A percentile compares a stretch with the other conserved stretches of the same genome.
These are phyloP conservation scores for Ditylenchus dipsaci DNA, from an alignment of 1,140 invertebrate genomes.

Conservation along the genomic window DNA sequence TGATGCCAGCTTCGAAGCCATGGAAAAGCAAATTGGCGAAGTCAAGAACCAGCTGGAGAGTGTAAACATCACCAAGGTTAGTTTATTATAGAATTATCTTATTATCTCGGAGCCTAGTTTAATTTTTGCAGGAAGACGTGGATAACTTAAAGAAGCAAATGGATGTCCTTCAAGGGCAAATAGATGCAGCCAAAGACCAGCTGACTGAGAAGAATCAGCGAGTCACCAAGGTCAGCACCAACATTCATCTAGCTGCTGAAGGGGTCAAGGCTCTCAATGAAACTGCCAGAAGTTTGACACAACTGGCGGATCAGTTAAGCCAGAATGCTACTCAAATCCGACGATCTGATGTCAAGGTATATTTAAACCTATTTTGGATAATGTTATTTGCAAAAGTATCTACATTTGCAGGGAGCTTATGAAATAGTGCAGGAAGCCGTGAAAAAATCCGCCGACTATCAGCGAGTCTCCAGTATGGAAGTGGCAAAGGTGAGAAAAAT, in stretches of 20 bases:
- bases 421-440: conserved; percentile 50
- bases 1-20: conserved; percentile 49
- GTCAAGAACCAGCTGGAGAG: conserved; percentile 41
- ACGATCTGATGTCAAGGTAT: conserved; percentile 48
- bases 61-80: conserved; percentile 54
- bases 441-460: conserved; percentile 35
- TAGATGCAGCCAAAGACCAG: conserved; percentile 28
- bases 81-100: conserved; percentile 23
- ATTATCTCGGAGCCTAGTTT: conserved; percentile 9
- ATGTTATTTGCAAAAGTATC: too few relatives aligned
- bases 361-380: conserved; percentile 1
- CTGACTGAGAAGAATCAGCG: conserved; percentile 37
- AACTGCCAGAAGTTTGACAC: conserved; percentile 25
- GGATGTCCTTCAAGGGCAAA: conserved; percentile 33
- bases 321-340: conserved; percentile 48
- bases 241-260: conserved; percentile 45
- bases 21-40: conserved; percentile 47
- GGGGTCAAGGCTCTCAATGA: conserved; percentile 41
- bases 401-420: conserved; percentile 47
- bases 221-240: conserved; percentile 43
- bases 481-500: conserved; percentile 8
- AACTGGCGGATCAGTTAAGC: conserved; percentile 44
- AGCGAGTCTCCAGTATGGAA: conserved; percentile 33
- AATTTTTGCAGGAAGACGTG: conserved; percentile 36
- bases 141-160: conserved; percentile 36